Evolutionary conservation across 2,888 invertebrate species (phyloP), one percentile per base, ranked within the genome.

Genomic region (Callinectes sapidus): DNA sequence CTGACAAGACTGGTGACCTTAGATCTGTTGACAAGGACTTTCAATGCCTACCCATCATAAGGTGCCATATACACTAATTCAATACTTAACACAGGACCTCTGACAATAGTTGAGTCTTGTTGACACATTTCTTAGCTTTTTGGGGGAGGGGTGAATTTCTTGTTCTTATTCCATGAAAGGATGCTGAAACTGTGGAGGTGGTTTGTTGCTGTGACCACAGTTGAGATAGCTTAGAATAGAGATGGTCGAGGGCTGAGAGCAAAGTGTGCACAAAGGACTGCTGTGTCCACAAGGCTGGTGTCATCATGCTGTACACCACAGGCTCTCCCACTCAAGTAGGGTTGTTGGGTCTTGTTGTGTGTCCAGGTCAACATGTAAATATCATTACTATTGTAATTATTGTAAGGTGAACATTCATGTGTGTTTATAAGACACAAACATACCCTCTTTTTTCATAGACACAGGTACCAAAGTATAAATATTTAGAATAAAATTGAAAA

Each of bases 251-350:
- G 88, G 89, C 42, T 66, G 89, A 92, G 89, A 92, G 89, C 54
- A 89, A 89, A 92, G 89, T 71, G 89, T 88, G 92, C 92, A 92
- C 89, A 92, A 92, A 92, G 61, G 89, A 28, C 66, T 92, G 92
- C 85, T 86, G 85, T 86, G 89, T 92, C 89, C 86, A 61, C 86
- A 81, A 89, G 92, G 92, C 89, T 89, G 89, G 42, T 92, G 92
- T 92, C 92, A 89, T 81, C 54, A 89, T 92, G 92, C 85, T 85
- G 92, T 71, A 61, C 48, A 77, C 39, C 81, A 42, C 89, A 35
- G 13, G 35, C 61, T 18, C 54, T 55, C 32, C 32, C 81, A 81
- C 81, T 16, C 32, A 35, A 28, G n/a, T 81, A 16, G 81, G 35
- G 81, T 32, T 81, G 35, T 23, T 77, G 28, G 32, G n/a, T 81